Percentiles rank a stretch among this genome's conserved stretches.
Conservation (phyloP, 2,888 invertebrate genomes). For the Electrophaes corylata region DNA sequence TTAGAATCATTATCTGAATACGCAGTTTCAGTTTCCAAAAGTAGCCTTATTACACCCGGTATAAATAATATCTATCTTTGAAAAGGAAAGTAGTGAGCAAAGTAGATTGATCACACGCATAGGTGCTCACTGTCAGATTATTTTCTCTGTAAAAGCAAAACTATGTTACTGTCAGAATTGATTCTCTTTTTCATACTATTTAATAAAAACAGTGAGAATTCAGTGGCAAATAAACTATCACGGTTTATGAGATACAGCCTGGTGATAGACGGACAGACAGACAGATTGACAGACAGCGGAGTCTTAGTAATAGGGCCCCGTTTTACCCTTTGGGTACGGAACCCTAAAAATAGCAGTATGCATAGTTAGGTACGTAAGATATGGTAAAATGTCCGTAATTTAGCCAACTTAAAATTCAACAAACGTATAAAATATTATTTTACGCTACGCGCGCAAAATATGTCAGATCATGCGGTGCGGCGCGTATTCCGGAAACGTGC, state of each 20-base stretch:
- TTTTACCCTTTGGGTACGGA: too few species aligned
- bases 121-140: neutral
- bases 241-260: too few species aligned
- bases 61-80: too few species aligned
- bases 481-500: constrained; percentile 36
- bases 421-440: constrained; percentile 30
- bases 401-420: constrained; percentile 21
- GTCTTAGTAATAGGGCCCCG: too few species aligned
- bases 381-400: neutral
- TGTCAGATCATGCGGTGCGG: constrained; percentile 25
- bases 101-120: constrained; percentile 8
- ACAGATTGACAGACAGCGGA: too few species aligned
- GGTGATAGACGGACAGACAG: too few species aligned
- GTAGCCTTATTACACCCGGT: too few species aligned
- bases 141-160: constrained; percentile 7
- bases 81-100: neutral
- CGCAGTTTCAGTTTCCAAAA: too few species aligned
- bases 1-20: too few species aligned
- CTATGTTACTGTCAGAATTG: neutral
- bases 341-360: too few species aligned
- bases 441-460: constrained; percentile 18
- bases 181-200: neutral
- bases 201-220: neutral
- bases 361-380: too few species aligned
- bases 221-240: too few species aligned